phyloP scores from a whole-genome alignment of 2,888 invertebrate species.

The Hydrotaea cyrtoneurina region DNA sequence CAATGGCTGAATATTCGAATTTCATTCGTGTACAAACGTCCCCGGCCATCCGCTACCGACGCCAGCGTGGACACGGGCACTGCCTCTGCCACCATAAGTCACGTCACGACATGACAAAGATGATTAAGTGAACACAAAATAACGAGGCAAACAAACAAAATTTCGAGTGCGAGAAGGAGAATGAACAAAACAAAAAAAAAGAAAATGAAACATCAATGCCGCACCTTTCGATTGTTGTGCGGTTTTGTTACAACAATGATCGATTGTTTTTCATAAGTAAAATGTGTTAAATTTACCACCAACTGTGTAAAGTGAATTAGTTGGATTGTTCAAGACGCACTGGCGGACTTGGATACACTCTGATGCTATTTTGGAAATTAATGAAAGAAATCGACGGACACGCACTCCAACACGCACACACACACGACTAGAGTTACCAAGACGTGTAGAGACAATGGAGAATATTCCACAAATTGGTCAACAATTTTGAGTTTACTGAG shows the following conservation, averaged over 20 bases:
- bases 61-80: background rate
- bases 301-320: conserved; percentile 69
- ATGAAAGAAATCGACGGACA: conserved; percentile 23
- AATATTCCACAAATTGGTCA: too few species aligned
- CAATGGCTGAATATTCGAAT: background rate
- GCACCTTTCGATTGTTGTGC: conserved; percentile 58
- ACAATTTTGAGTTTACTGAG: too few species aligned
- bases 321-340: conserved; percentile 45
- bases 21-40: background rate
- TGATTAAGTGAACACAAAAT: conserved; percentile 54
- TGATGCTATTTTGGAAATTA: conserved; percentile 34
- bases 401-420: conserved; percentile 43
- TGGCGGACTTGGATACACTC: conserved; percentile 30
- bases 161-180: background rate
- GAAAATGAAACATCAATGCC: conserved; percentile 60
- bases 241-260: conserved; percentile 61
- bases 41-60: background rate
- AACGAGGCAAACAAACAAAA: conserved; percentile 55
- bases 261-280: conserved; percentile 63
- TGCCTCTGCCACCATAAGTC: background rate
- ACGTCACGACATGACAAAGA: conserved; percentile 22
- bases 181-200: too few species aligned
- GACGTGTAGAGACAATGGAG: too few species aligned
- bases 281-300: conserved; percentile 70
- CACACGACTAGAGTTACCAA: conserved; percentile 38